Evolutionary conservation across 2,888 invertebrate species (phyloP), one percentile per base, ranked within the genome.

Genomic region (Eristalis arbustorum): DNA sequence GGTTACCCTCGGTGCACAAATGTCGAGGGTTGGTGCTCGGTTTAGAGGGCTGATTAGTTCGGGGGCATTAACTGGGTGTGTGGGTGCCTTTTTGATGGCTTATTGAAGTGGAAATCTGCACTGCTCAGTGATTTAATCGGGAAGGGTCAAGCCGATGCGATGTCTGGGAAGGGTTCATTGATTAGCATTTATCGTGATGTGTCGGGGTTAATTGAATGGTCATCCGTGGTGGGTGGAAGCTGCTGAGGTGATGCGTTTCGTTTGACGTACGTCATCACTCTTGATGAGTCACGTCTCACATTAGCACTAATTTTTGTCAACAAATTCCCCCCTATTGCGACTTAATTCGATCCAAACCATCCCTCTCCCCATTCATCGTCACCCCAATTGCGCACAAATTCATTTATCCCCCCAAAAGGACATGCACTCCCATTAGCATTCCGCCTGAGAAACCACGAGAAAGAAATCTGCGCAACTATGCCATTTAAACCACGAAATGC

Each of bases 81-180:
- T n/a, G 23, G 6, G 40, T 40, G 13, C 25, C 67, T 87, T 80
- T 83, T 83, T 79, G 78, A 75, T 83, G 87, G 78, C 37, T 63
- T 63, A 79, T 83, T 87, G 78, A 75, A 79, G 87, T 79, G 83
- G 87, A 82, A 83, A 83, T 83, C 71, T 79, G 78, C 82, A 87
- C 25, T 74, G 73, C 56, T 73, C 40, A 68, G 81, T 74, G 75
- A 69, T 79, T 87, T 83, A 72, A 87, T 87, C 79, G 87, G 76
- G 25, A 71, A 78, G 69, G 69, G 74, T 69, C 63, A n/a, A 64
- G 34, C 18, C 49, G 68, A 71, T 71, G n/a, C 4, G 63, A 62
- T n/a, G n/a, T n/a, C 25, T 4, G 49, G 63, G 77, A 66, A 56
- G 73, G 81, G 85, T 87, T 74, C 82, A 87, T 87, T 83, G 87